Percentiles rank a stretch among this genome's conserved stretches.
phyloP scores from a whole-genome alignment of 2,797 vertebrate genomes.

The Discoglossus pictus region DNA sequence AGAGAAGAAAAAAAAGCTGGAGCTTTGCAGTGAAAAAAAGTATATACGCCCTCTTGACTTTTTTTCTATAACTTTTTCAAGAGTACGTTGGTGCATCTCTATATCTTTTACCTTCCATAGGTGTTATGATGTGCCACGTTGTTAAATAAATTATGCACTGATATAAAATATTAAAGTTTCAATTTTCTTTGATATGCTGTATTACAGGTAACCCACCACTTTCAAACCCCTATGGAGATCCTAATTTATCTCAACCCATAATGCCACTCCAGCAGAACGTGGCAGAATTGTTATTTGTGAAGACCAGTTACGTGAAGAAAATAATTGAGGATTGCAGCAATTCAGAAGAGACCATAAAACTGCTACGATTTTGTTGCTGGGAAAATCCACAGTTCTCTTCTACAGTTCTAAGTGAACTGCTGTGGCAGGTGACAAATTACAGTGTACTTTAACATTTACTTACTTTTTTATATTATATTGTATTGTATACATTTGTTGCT shows the following conservation, averaged over 20 bases:
- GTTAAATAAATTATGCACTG: not conserved
- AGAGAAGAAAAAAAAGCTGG: too few species aligned
- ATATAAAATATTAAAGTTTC: not conserved
- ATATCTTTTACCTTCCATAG: too few species aligned
- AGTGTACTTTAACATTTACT: not conserved
- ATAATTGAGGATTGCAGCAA: conserved; percentile 99
- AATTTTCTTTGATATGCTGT: conserved; percentile 43
- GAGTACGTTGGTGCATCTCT: too few species aligned
- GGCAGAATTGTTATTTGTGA: conserved; percentile 95
- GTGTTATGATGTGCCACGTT: too few species aligned
- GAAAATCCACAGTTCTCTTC: conserved; percentile 99
- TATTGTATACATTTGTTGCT: too few species aligned
- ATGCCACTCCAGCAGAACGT: conserved; percentile 97
- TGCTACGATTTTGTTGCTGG: conserved; percentile 99
- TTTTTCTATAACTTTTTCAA: too few species aligned
- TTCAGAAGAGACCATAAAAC: conserved; percentile 96
- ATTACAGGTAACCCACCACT: conserved; percentile 94
- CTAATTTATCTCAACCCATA: conserved; percentile 93
- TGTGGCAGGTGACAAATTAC: conserved; percentile 88
- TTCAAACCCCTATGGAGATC: conserved; percentile 94
- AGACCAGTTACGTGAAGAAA: conserved; percentile 99
- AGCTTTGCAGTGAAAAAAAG: too few species aligned
- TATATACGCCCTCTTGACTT: too few species aligned
- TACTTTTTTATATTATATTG: not conserved
- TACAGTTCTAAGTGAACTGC: conserved; percentile 96